Conservation (phyloP, 2,888 invertebrate species). For the Linnaemya vulpina region DNA sequence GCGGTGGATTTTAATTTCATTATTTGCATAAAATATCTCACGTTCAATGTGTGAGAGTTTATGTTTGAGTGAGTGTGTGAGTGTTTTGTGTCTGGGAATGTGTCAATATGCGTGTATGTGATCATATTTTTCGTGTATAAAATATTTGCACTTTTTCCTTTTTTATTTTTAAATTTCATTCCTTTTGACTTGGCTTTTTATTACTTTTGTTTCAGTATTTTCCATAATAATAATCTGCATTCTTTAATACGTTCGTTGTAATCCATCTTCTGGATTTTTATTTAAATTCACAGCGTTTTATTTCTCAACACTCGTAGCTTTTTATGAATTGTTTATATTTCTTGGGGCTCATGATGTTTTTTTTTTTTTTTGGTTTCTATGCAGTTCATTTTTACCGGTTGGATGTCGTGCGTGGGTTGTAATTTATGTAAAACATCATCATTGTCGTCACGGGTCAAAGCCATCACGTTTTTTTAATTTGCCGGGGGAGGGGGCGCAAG, state of each 20-base stretch:
- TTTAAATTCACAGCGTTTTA: slow-evolving; percentile 66
- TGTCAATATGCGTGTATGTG: slow-evolving; percentile 29
- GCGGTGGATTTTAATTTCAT: slow-evolving; percentile 68
- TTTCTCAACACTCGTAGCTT: slow-evolving; percentile 37
- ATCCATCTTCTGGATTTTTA: slow-evolving; percentile 65
- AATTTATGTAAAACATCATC: slow-evolving; percentile 63
- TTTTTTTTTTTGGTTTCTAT: neutral
- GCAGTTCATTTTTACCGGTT: slow-evolving; percentile 21
- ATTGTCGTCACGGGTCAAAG: slow-evolving; percentile 51
- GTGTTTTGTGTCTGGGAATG: slow-evolving; percentile 9
- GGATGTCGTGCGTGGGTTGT: slow-evolving; percentile 55
- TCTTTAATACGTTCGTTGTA: slow-evolving; percentile 49
- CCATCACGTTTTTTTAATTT: slow-evolving; percentile 33
- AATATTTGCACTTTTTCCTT: slow-evolving; percentile 11
- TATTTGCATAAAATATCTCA: slow-evolving; percentile 72
- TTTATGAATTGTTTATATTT: slow-evolving; percentile 37
- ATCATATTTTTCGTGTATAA: slow-evolving; percentile 50
- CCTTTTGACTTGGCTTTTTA: slow-evolving; percentile 42
- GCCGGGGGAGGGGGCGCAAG: neutral
- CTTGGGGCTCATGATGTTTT: neutral
- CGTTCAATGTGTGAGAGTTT: slow-evolving; percentile 50
- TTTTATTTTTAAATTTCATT: slow-evolving; percentile 40
- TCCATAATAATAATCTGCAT: slow-evolving; percentile 55
- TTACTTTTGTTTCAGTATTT: slow-evolving; percentile 38
- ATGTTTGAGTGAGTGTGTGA: slow-evolving; percentile 5